Conservation (phyloP, 2,797 vertebrate genomes). For the Pseudotriccus pelzelni region DNA sequence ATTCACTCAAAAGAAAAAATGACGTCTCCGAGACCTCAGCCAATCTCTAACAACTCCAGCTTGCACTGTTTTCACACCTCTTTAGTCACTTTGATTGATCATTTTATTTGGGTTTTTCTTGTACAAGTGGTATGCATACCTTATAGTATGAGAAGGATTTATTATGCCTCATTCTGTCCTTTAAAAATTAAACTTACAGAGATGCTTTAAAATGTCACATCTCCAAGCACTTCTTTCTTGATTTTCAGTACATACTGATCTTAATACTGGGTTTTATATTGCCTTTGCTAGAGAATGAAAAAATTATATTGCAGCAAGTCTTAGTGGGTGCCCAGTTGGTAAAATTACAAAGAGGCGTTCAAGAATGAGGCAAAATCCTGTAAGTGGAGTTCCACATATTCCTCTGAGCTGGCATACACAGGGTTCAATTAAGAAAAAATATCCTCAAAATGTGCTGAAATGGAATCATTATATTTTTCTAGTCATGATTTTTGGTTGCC, state of each 20-base stretch:
- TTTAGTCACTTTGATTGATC: not conserved
- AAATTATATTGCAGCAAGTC: not conserved
- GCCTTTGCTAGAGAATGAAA: not conserved
- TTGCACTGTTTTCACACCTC: not conserved
- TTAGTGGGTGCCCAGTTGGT: not conserved
- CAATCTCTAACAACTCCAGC: not conserved
- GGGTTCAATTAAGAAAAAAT: not conserved
- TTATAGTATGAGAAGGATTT: not conserved
- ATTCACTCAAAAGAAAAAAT: not conserved
- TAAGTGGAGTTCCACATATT: not conserved
- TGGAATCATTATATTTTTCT: not conserved
- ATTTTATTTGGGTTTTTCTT: slow-evolving; percentile 10
- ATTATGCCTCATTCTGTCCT: slow-evolving; percentile 5
- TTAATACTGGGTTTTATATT: not conserved
- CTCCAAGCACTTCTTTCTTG: not conserved
- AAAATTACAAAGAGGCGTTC: not conserved
- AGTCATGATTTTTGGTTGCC: not conserved
- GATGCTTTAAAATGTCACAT: not conserved
- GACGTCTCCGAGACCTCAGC: not conserved
- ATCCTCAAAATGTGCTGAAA: not conserved
- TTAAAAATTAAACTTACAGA: slow-evolving; percentile 15
- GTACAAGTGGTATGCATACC: not conserved
- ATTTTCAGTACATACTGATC: not conserved
- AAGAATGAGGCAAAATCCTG: not conserved
- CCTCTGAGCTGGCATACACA: not conserved